Base-by-base conservation (phyloP, 37 sponge, comb jelly and placozoan genomes). In the Crambe crambe region DNA sequence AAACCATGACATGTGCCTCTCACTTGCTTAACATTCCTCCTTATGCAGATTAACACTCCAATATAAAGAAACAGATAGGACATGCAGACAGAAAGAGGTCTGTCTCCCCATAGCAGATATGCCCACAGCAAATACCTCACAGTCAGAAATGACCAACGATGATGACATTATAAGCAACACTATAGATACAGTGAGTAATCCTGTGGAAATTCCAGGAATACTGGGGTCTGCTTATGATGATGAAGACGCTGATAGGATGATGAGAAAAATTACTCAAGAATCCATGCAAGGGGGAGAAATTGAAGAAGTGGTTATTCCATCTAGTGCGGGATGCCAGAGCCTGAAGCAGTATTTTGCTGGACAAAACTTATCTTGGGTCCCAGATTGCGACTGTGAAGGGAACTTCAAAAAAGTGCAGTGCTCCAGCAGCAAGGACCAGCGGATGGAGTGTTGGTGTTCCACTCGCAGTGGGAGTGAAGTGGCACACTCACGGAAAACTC, bases 331-430 rank as follows among this genome's bases (percentile, higher is more conserved):
- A 2, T 72, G 72, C 37, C n/a, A 22, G 17, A 72, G 23, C 25
- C n/a, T 36, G 2, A 43, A 36, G 51, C 2, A 72, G n/a, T 43
- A 9, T n/a, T 26, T 68, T 36, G 18, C 6, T 9, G 39, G 35
- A 10, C 10, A 9, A 6, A 5, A 35, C 39, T 35, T 9, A 36
- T 6, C 37, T 9, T 72, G 75, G 75, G 56, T 37, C 9, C 58
- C 58, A 74, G 58, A 8, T 5, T 74, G 75, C 43, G 38, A 74
- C 18, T 74, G 75, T 23, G 2, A 54, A 9, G 75, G 75, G 2
- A 32, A 74, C 36, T 74, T 56, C 56, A 57, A 74, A 32, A 27
- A 9, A 31, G 38, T 74, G 5, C 75, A 74, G 59, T 74, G 75
- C 38, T 9, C 2, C 4, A 5, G 3, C 15, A 34, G 22, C 10